A percentile compares a stretch with the other conserved stretches of the same genome.
These are phyloP conservation scores for Leucophenga maculata DNA, from an alignment of 2,888 invertebrate genomes.

Conservation along the genomic window DNA sequence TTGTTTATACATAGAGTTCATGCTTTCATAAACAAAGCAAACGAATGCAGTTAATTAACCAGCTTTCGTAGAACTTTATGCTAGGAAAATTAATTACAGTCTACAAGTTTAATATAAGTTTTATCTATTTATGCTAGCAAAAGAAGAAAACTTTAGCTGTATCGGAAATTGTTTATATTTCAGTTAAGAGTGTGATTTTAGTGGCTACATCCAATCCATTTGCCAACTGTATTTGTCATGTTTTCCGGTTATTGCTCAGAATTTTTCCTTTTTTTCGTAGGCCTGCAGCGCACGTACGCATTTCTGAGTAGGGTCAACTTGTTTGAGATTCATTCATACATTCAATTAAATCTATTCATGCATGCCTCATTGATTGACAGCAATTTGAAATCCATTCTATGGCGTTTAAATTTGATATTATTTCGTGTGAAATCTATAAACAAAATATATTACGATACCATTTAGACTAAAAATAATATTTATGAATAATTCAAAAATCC, in stretches of 20 bases:
- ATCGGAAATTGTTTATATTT: conserved; percentile 1
- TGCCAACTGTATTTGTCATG: not conserved
- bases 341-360: not conserved
- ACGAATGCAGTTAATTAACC: too few relatives aligned
- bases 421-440: not conserved
- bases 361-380: not conserved
- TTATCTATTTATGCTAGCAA: too few relatives aligned
- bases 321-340: conserved; percentile 1
- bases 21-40: too few relatives aligned
- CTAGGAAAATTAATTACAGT: too few relatives aligned
- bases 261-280: not conserved
- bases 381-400: not conserved
- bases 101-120: too few relatives aligned
- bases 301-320: conserved; percentile 40
- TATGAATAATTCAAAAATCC: too few relatives aligned
- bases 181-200: not conserved
- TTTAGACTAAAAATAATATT: too few relatives aligned
- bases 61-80: too few relatives aligned
- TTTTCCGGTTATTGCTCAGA: not conserved
- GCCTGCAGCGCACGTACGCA: conserved; percentile 50
- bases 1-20: too few relatives aligned
- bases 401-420: not conserved
- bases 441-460: too few relatives aligned
- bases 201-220: not conserved
- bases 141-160: not conserved